phyloP scores from a whole-genome alignment of 2,113 vertebrate species.

The Rousettus leschenaultii region DNA sequence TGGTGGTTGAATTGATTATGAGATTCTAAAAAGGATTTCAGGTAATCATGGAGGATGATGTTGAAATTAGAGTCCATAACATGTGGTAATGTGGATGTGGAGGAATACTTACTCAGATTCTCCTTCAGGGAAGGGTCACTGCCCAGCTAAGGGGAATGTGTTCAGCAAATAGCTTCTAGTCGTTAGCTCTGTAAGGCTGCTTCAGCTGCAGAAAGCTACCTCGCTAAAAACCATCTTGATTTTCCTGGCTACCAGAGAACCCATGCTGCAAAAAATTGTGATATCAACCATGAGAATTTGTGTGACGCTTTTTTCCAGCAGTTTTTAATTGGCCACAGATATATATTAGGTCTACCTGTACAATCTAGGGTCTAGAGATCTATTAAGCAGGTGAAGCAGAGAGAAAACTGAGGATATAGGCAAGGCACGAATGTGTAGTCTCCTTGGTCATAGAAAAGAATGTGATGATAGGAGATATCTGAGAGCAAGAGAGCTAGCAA shows the following conservation, averaged over 20 bases:
- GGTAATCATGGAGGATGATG: background rate
- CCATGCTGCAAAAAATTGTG: background rate
- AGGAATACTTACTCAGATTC: accelerated
- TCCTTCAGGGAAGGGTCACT: background rate
- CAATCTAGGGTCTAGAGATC: no score
- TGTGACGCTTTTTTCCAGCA: background rate
- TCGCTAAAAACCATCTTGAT: background rate
- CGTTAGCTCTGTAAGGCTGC: background rate
- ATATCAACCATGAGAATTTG: background rate
- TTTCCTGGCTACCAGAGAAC: background rate
- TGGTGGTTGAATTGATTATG: background rate
- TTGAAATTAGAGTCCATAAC: background rate
- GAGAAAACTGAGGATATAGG: background rate
- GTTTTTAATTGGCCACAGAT: background rate
- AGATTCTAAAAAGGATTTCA: background rate
- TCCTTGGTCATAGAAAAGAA: background rate
- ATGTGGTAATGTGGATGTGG: background rate
- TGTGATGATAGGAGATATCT: background rate
- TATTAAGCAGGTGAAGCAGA: background rate
- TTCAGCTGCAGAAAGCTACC: background rate
- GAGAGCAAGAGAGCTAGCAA: no score
- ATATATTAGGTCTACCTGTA: background rate
- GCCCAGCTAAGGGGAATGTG: accelerated
- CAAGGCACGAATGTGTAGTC: background rate
- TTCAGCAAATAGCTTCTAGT: accelerated